Conservation (phyloP, 2,113 vertebrate species). For the Illadopsis cleaveri region DNA sequence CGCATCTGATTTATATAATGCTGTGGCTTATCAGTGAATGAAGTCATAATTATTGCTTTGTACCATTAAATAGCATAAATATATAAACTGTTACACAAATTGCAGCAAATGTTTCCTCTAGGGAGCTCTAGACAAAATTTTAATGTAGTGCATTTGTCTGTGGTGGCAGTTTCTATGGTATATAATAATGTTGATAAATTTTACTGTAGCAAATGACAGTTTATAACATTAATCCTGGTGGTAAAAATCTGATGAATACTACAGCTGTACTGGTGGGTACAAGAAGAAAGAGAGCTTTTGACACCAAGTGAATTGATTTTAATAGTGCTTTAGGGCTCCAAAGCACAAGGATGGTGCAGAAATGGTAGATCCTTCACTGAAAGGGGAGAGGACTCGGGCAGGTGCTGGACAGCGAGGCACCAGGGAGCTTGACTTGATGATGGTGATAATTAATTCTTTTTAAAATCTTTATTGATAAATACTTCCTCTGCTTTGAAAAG, state of each 20-base stretch:
- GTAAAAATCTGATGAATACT: slow-evolving; percentile 73
- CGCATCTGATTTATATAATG: slow-evolving; percentile 79
- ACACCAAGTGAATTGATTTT: slow-evolving; percentile 24
- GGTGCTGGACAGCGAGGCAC: neutral
- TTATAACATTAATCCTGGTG: slow-evolving; percentile 81
- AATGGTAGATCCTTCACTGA: neutral
- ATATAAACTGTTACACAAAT: slow-evolving; percentile 85
- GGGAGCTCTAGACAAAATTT: slow-evolving; percentile 87
- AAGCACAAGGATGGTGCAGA: neutral
- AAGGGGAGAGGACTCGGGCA: neutral
- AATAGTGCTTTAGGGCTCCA: neutral
- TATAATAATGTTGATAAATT: slow-evolving; percentile 88
- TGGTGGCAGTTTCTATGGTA: slow-evolving; percentile 86
- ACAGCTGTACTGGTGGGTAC: slow-evolving; percentile 30
- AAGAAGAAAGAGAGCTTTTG: slow-evolving; percentile 40
- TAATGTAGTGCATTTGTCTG: slow-evolving; percentile 86
- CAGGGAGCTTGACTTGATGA: slow-evolving; percentile 52
- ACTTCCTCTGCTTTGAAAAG: slow-evolving; percentile 59
- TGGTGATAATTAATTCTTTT: slow-evolving; percentile 74
- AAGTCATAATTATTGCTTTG: slow-evolving; percentile 86
- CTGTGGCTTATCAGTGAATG: slow-evolving; percentile 81
- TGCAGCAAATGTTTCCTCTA: slow-evolving; percentile 76
- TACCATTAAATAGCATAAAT: slow-evolving; percentile 86
- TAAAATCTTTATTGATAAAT: slow-evolving; percentile 73
- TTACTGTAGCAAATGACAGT: slow-evolving; percentile 81